Evolutionary conservation across 2,797 vertebrate species (phyloP), one percentile per base, ranked within the genome.

Genomic region (Holocentrus rufus): DNA sequence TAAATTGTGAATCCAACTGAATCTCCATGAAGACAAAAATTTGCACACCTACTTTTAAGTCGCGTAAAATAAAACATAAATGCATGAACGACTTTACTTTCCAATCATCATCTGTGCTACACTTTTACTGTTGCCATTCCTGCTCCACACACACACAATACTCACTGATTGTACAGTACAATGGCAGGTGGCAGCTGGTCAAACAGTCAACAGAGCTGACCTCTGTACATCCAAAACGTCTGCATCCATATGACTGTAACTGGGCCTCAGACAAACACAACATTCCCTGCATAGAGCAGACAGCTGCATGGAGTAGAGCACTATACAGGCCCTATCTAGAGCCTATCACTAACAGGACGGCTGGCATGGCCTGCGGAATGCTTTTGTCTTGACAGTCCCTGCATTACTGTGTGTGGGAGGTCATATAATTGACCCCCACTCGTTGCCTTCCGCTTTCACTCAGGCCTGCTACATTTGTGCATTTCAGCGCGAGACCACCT

Each of bases 401-500:
- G 79, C 71, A 64, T 86, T 89, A 77, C 80, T 85, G 78, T 85
- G 87, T 84, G 84, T 89, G 87, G 81, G 84, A 73, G 88, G 88
- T 89, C 81, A 89, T 61, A 59, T 67, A 70, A 72, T 59, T 85
- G 85, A 90, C 84, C 88, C 74, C 80, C 71, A 74, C 76, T 90
- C 67, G 2, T 69, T 80, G 81, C 83, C 90, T 95, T 95, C 94
- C 93, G 94, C 93, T 94, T 90, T 89, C 92, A 93, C 92, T 92
- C 90, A 83, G 59, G 87, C 85, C 90, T 92, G 67, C 71, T 77
- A 68, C 75, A 66, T 87, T 92, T 93, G 89, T 88, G 89, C 90
- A 88, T 94, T 95, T 93, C 93, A 93, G 91, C 91, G 79, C 80
- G 34, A 68, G 94, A 93, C 94, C 91, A 87, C 93, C 92, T 94